Conservation (phyloP, 2,113 vertebrate species). For the Aphyosemion australe region DNA sequence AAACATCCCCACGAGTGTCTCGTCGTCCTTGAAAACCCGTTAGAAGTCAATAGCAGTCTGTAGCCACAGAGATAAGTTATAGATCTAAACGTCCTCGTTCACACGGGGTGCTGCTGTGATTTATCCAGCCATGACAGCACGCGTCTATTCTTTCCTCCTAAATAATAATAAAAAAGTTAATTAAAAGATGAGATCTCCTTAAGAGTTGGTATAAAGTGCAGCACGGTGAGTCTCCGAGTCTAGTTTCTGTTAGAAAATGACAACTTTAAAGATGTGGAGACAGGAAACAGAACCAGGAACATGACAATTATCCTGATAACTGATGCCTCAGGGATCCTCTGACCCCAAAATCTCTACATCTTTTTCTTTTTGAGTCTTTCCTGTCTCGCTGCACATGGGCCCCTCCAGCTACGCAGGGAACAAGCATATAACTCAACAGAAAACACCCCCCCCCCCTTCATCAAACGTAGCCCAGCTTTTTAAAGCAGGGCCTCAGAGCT, state of each 20-base stretch:
- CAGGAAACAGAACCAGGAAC: slow-evolving; percentile 63
- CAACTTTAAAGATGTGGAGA: slow-evolving; percentile 50
- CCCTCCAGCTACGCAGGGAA: slow-evolving; percentile 58
- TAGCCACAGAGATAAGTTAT: slow-evolving; percentile 45
- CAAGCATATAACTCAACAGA: slow-evolving; percentile 67
- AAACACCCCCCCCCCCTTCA: slow-evolving; percentile 70
- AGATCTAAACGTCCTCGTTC: slow-evolving; percentile 42
- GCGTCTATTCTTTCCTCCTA: slow-evolving; percentile 10
- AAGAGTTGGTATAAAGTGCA: slow-evolving; percentile 28
- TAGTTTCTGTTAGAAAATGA: slow-evolving; percentile 52
- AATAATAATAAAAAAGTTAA: slow-evolving; percentile 12
- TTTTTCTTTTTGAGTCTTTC: slow-evolving; percentile 14
- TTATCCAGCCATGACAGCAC: slow-evolving; percentile 27
- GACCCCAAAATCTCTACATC: slow-evolving; percentile 62
- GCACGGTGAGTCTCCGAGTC: slow-evolving; percentile 33
- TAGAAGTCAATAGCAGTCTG: slow-evolving; percentile 56
- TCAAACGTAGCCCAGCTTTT: slow-evolving; percentile 69
- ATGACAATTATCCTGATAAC: slow-evolving; percentile 80
- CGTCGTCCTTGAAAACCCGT: slow-evolving; percentile 66
- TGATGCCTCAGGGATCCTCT: slow-evolving; percentile 70
- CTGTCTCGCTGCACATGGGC: slow-evolving; percentile 65
- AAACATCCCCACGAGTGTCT: slow-evolving; percentile 46
- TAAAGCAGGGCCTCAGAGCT: slow-evolving; percentile 62
- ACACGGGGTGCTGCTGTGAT: slow-evolving; percentile 19
- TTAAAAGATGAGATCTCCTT: slow-evolving; percentile 23